These are phyloP conservation scores for Anarrhichthys ocellatus DNA, from an alignment of 2,113 vertebrate genomes.

Conservation along the genomic window DNA sequence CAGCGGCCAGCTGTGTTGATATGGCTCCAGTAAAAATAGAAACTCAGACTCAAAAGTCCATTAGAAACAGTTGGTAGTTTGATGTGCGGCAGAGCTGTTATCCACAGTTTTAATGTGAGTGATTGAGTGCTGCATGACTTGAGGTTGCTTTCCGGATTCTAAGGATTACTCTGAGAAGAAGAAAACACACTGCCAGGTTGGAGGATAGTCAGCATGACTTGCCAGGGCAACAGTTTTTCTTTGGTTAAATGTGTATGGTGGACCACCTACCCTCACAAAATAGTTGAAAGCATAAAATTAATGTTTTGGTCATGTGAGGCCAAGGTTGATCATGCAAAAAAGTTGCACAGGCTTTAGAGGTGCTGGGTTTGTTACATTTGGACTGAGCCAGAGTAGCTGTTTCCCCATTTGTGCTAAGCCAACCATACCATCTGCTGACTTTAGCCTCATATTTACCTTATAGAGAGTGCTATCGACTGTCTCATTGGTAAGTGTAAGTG, in stretches of 20 bases:
- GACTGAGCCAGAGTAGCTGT: background rate
- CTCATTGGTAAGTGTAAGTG: background rate
- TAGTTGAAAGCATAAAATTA: background rate
- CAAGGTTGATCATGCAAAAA: background rate
- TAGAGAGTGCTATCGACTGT: background rate
- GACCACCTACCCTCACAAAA: constrained; percentile 29
- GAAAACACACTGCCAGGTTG: constrained; percentile 48
- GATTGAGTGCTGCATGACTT: constrained; percentile 49
- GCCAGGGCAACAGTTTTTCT: constrained; percentile 24
- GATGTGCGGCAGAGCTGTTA: constrained; percentile 44
- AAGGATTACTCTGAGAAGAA: constrained; percentile 34
- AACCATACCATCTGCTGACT: background rate
- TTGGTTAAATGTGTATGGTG: background rate
- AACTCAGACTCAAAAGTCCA: constrained; percentile 47
- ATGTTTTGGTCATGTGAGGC: background rate
- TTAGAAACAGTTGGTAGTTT: constrained; percentile 53
- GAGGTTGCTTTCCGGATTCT: constrained; percentile 32
- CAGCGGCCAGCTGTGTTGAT: constrained; percentile 73
- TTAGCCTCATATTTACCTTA: background rate
- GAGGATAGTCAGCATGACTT: constrained; percentile 10
- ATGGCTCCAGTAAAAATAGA: constrained; percentile 68
- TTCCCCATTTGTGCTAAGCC: background rate
- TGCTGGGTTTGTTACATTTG: background rate
- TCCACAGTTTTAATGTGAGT: constrained; percentile 42
- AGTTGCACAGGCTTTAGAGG: too few relatives aligned